Conservation (phyloP, 2,888 invertebrate species). For the Xestia c-nigrum region DNA sequence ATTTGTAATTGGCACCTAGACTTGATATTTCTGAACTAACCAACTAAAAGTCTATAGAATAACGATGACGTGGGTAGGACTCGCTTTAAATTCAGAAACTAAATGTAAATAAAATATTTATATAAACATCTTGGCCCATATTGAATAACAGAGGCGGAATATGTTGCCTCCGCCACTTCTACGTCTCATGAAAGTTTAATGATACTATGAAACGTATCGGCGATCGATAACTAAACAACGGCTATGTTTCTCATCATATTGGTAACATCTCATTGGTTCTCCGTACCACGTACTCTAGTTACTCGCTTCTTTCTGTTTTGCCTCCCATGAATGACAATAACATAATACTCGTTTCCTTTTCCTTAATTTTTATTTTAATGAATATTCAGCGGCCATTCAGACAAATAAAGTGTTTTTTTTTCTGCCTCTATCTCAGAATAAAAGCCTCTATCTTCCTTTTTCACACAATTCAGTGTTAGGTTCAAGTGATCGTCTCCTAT, state of each 20-base stretch:
- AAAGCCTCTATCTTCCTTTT: background rate
- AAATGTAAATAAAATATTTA: slow-evolving; percentile 41
- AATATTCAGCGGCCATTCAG: background rate
- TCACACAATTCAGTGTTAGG: background rate
- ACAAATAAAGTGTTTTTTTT: background rate
- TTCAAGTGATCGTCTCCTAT: background rate
- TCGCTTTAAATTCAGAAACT: background rate
- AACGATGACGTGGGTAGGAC: background rate
- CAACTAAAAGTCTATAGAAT: background rate
- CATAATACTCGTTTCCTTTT: background rate
- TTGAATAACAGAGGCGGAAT: slow-evolving; percentile 23
- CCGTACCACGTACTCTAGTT: slow-evolving; percentile 19
- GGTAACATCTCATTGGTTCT: slow-evolving; percentile 18
- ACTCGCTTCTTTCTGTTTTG: background rate
- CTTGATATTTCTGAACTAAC: background rate
- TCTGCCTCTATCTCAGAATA: background rate
- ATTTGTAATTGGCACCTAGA: background rate
- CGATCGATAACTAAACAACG: slow-evolving; percentile 56
- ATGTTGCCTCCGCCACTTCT: slow-evolving; percentile 57
- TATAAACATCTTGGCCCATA: slow-evolving; percentile 43
- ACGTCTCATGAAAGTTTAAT: slow-evolving; percentile 75
- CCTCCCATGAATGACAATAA: background rate
- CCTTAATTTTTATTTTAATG: background rate
- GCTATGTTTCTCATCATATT: slow-evolving; percentile 46
- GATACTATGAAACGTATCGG: slow-evolving; percentile 67